Base-by-base conservation (phyloP, 1,140 invertebrate genomes). In the Paracyclopina nana region DNA sequence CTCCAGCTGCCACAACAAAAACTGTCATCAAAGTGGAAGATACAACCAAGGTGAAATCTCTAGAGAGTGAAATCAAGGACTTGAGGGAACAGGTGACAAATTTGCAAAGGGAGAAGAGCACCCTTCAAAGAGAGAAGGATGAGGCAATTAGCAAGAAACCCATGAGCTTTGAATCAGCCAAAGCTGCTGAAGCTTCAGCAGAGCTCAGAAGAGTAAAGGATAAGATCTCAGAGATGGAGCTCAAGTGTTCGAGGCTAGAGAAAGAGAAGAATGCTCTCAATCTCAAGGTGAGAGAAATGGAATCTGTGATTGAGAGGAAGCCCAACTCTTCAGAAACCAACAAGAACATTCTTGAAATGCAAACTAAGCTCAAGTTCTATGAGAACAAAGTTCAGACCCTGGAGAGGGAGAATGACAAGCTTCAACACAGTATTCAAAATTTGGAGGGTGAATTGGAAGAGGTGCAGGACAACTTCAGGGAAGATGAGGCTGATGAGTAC, bases 401-500 rank as follows among this genome's bases (percentile, higher is more conserved):
- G 1, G 85, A 87, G 78, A 84, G 94, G 59, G 92, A 97, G 65
- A 97, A 97, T 67, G 82, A 92, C 60, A 79, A 85, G 42, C 80
- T 95, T 67, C 90, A 91, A 60, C 81, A 83, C 56, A 90, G 98
- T 63, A 76, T 96, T 16, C 67, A 80, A 44, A 84, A 92, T 58
- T 68, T 97, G 59, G 84, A 91, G 60, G 82, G 88, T 51, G 91
- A 97, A 70, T 90, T 97, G 65, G 90, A 96, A 60, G 90, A 98
- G 67, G 82, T 97, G 77, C 88, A 96, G 63, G 87, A 95, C 63
- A 88, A 85, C 62, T 95, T 94, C 65, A 79, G 87, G 55, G 88
- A 97, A 62, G 90, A 97, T 58, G 88, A 97, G 69, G 86, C 85
- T 12, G 86, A 95, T 58, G 91, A 96, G 65, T 96, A 96, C 63